phyloP scores from a whole-genome alignment of 2,113 vertebrate genomes.

The Xiphophorus hellerii region DNA sequence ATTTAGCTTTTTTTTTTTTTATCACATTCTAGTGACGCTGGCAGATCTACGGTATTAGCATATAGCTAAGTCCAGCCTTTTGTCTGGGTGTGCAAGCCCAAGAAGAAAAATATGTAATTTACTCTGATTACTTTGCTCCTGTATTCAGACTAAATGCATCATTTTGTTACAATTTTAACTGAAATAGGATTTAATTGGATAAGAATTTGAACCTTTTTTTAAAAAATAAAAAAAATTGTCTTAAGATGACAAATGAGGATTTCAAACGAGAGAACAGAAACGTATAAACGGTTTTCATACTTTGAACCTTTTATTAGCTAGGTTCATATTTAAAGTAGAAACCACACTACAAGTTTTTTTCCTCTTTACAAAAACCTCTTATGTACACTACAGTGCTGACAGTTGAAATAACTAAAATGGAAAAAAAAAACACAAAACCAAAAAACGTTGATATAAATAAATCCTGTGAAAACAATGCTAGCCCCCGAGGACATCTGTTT shows the following conservation, averaged over 20 bases:
- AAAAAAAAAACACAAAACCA: conserved; percentile 44
- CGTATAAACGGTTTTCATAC: conserved; percentile 23
- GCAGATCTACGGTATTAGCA: too few species aligned
- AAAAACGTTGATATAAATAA: conserved; percentile 89
- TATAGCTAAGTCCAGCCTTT: too few species aligned
- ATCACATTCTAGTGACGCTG: too few species aligned
- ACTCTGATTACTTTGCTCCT: too few species aligned
- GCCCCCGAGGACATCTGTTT: conserved; percentile 80
- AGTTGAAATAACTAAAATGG: conserved; percentile 81
- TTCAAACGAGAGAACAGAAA: not conserved
- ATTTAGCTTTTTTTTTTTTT: too few species aligned
- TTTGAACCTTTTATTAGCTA: conserved; percentile 93
- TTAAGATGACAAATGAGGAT: not conserved
- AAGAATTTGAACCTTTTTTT: not conserved
- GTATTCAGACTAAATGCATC: not conserved
- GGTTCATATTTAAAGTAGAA: conserved; percentile 97
- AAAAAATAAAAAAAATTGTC: not conserved
- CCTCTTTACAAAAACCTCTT: conserved; percentile 85
- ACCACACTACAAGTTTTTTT: conserved; percentile 93
- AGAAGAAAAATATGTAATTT: too few species aligned
- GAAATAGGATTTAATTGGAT: not conserved
- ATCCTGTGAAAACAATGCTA: conserved; percentile 87
- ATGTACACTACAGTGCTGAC: conserved; percentile 99
- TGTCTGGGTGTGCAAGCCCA: too few species aligned
- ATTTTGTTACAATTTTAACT: not conserved